Percentiles rank a stretch among this genome's conserved stretches.
Evolutionary conservation across 2,797 vertebrate genomes (phyloP).

Genomic region (Halcyon chelicuti): DNA sequence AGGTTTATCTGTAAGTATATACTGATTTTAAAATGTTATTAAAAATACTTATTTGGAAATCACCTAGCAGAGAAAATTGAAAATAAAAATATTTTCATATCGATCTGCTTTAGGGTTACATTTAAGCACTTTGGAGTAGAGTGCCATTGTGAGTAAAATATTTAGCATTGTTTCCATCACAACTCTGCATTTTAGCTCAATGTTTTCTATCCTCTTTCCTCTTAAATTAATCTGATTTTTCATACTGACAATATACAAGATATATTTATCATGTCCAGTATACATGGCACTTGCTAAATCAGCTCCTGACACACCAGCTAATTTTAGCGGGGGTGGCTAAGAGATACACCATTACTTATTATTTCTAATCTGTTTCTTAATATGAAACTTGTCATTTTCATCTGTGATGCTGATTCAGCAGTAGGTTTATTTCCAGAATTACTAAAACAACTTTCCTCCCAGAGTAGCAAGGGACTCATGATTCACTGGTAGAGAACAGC

Average conservation of each 20-base stretch:
- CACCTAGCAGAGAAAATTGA: conserved; percentile 20
- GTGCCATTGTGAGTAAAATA: neutral
- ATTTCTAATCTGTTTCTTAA: conserved; percentile 55
- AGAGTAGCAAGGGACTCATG: conserved; percentile 61
- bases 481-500: conserved; percentile 56
- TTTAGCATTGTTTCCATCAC: neutral
- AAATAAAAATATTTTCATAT: conserved; percentile 8
- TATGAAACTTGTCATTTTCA: conserved; percentile 63
- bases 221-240: neutral
- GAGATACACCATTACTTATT: conserved; percentile 25
- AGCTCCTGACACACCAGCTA: neutral
- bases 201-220: conserved; percentile 10
- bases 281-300: conserved; percentile 24
- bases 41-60: conserved; percentile 50
- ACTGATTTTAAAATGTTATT: neutral
- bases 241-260: neutral
- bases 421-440: conserved; percentile 74
- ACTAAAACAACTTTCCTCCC: conserved; percentile 77
- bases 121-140: neutral
- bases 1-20: conserved; percentile 11
- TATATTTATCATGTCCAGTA: neutral
- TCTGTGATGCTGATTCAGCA: conserved; percentile 74
- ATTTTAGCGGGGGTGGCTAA: neutral
- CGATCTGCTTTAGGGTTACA: neutral
- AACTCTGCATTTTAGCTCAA: neutral